Evolutionary conservation across 2,113 vertebrate genomes (phyloP), one percentile per base, ranked within the genome.

Genomic region (Laticauda laticaudata): DNA sequence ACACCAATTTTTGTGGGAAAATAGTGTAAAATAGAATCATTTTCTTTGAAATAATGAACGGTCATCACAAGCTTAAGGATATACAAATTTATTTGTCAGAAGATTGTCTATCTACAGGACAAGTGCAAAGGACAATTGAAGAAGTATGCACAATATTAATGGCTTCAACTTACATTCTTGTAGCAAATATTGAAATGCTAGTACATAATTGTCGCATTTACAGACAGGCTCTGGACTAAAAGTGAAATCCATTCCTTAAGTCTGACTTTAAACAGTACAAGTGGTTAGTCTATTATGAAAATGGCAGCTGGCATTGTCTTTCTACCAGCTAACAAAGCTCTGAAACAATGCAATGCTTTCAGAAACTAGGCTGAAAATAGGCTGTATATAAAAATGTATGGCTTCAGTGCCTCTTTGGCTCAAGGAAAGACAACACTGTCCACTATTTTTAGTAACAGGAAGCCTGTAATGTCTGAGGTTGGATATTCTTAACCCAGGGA

Each of bases 1-100:
- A 64, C 61, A 34, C 10, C 2, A 53, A 24, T 57, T 90, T 61
- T 86, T 90, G 56, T 93, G 89, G 89, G 87, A 86, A 93, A 93
- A 90, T 57, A 51, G 12, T 61, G 11, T 86, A 87, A 64, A 87
- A 24, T 26, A 9, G 0, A 34, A 87, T n/a, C 34, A 87, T 53
- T 81, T 81, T 81, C 34, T 81, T 81, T 93, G 48, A 24, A 55
- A 45, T 34, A 55, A 86, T 45, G 75, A 90, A 64, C 0, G 23
- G 11, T 10, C 26, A 34, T 54, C 51, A 85, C 61, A 75, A 89
- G 55, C 34, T 75, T 89, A 89, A 92, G 48, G 57, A 93, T 29
- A 61, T 48, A 21, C 59, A 45, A 56, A 61, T 93, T 43, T 75
- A 18, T 7, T 89, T 61, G 21, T 26, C 23, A 69, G 34, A 89